phyloP scores from a whole-genome alignment of 2,888 invertebrate genomes.

The Dinocampus coccinellae region DNA sequence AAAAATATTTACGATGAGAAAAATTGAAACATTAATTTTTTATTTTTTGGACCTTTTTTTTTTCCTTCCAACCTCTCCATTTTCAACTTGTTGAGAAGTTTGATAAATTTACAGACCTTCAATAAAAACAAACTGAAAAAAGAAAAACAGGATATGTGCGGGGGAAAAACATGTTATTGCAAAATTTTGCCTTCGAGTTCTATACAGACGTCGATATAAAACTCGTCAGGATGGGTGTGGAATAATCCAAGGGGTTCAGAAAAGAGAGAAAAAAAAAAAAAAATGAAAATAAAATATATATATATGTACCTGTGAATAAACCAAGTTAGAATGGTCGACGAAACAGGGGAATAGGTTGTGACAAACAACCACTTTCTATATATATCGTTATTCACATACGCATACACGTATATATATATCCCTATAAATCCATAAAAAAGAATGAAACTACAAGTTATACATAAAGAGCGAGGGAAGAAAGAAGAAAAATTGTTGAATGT shows the following conservation, averaged over 20 bases:
- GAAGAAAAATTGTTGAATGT: not conserved
- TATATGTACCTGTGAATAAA: slow-evolving; percentile 40
- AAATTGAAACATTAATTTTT: slow-evolving; percentile 5
- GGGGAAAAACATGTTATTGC: slow-evolving; percentile 5
- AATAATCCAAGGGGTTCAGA: slow-evolving; percentile 10
- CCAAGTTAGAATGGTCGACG: slow-evolving; percentile 45
- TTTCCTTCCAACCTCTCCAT: not conserved
- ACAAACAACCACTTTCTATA: slow-evolving; percentile 39
- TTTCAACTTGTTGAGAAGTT: not conserved
- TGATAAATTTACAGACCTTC: slow-evolving; percentile 13
- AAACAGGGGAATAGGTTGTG: slow-evolving; percentile 47
- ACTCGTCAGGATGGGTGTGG: not conserved
- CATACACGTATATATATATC: not conserved
- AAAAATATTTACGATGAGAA: not conserved
- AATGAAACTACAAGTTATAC: slow-evolving; percentile 1
- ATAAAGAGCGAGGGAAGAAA: not conserved
- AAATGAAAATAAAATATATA: slow-evolving; percentile 21
- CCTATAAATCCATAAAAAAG: not conserved
- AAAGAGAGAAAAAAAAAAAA: not conserved
- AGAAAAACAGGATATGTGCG: not conserved
- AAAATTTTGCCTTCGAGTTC: not conserved
- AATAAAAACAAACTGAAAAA: slow-evolving; percentile 8
- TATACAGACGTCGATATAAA: not conserved
- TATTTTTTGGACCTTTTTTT: not conserved
- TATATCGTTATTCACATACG: not conserved